A percentile compares a stretch with the other conserved stretches of the same genome.
Conservation (phyloP, 1,140 invertebrate species). For the Scaptomyza graminum region DNA sequence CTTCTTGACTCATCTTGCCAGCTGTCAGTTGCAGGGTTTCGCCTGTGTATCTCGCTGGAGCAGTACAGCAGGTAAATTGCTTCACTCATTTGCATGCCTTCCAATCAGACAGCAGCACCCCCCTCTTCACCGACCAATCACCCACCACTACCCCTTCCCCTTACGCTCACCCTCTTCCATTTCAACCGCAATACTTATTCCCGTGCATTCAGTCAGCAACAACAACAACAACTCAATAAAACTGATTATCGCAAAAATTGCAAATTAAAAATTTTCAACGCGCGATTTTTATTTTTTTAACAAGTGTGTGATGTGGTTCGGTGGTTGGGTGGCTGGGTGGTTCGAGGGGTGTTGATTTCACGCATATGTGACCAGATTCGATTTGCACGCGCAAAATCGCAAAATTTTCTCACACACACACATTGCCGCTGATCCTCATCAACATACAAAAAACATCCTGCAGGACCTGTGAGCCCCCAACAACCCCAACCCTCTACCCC, state of each 20-base stretch:
- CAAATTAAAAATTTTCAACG: conserved; percentile 67
- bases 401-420: conserved; percentile 43
- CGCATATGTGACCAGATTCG: conserved; percentile 78
- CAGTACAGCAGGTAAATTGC: conserved; percentile 43
- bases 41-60: not conserved
- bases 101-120: conserved; percentile 18
- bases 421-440: conserved; percentile 28
- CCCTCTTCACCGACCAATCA: no score
- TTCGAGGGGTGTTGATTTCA: conserved; percentile 67
- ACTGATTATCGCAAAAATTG: conserved; percentile 76
- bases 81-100: conserved; percentile 69
- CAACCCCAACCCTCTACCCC: not conserved
- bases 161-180: not conserved
- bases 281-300: conserved; percentile 7
- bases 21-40: conserved; percentile 57
- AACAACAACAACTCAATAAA: conserved; percentile 68
- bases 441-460: conserved; percentile 1
- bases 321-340: not conserved
- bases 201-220: not conserved
- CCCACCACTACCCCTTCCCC: no score
- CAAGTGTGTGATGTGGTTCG: not conserved
- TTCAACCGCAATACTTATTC: not conserved
- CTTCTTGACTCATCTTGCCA: not conserved
- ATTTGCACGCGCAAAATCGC: conserved; percentile 65
- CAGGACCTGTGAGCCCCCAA: not conserved